Base-by-base conservation (phyloP, 30 jellyfish, hydroid and myxozoan genomes). In the Sanderia malayensis region DNA sequence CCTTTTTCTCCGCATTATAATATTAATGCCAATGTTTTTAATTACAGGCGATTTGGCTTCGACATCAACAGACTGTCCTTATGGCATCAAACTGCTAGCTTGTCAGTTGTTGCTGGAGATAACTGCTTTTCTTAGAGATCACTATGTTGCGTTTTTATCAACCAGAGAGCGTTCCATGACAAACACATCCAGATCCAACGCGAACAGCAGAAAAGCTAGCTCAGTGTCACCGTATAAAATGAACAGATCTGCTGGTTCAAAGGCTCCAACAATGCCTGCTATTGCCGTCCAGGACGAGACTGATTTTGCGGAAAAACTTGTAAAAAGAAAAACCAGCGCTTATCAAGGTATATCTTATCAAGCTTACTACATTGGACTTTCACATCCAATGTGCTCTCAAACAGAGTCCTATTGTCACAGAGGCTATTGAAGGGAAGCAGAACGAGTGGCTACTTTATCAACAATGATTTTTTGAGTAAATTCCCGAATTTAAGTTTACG, bases 121-220 rank as follows among this genome's bases (percentile, higher is more conserved):
- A 29, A 91, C 98, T 0, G 82, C 95, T 2, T 91, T 60, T 70
- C 86, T 91, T 21, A 74, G 98, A 11, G 98, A 91, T 67, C 33
- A 69, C 25, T 58, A 79, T 24, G 34, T 59, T 4, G 30, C 61
- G 21, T 27, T 29, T 33, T 23, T 46, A 15, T 20, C 66, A 25
- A 59, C 21, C 7, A 41, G 81, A 63, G 92, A 67, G 1, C 55
- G 59, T 2, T 32, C 82, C 27, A n/a, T 44, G 8, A 32, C 90
- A 2, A 24, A 31, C 18, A 17, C 84, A 31, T 57, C 92, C 13
- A 67, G 68, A 58, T 26, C 46, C 47, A 7, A 29, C 30, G 64
- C 34, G 4, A 76, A 79, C 27, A 33, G 31, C 77, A 57, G 92
- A 2, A 67, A 58, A 25, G 46, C 23, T 0, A 79, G 92, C 71